Evolutionary conservation across 2,888 invertebrate species (phyloP).

Genomic region (Thereva unica): DNA sequence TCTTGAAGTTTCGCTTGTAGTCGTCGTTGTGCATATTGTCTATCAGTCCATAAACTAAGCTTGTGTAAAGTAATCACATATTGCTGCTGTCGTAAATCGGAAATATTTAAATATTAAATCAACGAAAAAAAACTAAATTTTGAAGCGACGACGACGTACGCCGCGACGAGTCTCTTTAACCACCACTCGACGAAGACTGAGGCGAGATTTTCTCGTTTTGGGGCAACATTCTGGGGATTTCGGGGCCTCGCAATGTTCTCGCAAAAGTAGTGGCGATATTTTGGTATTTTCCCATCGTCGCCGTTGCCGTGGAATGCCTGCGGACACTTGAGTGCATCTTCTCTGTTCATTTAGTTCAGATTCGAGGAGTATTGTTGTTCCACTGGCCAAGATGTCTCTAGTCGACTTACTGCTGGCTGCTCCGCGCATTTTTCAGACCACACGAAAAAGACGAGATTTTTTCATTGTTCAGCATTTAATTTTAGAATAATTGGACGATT

Average conservation of each 20-base stretch:
- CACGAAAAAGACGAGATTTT: neutral
- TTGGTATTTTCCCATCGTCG: constrained; percentile 24
- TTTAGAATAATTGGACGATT: constrained; percentile 1
- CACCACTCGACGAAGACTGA: constrained; percentile 24
- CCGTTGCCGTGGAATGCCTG: too few relatives aligned
- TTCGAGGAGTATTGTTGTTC: constrained; percentile 1
- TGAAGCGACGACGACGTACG: neutral
- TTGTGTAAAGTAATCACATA: constrained; percentile 10
- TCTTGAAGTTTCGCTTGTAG: constrained; percentile 14
- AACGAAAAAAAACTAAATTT: constrained; percentile 7
- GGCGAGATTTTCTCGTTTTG: constrained; percentile 3
- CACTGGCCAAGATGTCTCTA: constrained; percentile 26
- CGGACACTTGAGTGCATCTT: too few relatives aligned
- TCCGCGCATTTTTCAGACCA: constrained; percentile 10
- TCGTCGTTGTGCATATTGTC: constrained; percentile 14
- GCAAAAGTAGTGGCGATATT: constrained; percentile 28
- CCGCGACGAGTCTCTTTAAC: constrained; percentile 21
- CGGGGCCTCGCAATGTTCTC: constrained; percentile 16
- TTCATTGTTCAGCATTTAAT: constrained; percentile 30
- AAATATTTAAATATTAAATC: constrained; percentile 5
- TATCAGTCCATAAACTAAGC: neutral
- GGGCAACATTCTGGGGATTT: constrained; percentile 4
- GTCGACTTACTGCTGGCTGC: too few relatives aligned
- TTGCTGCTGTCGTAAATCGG: constrained; percentile 8
- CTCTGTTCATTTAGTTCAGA: too few relatives aligned